Evolutionary conservation across 2,797 vertebrate species (phyloP).

Genomic region (Spinibarbus caldwelli): DNA sequence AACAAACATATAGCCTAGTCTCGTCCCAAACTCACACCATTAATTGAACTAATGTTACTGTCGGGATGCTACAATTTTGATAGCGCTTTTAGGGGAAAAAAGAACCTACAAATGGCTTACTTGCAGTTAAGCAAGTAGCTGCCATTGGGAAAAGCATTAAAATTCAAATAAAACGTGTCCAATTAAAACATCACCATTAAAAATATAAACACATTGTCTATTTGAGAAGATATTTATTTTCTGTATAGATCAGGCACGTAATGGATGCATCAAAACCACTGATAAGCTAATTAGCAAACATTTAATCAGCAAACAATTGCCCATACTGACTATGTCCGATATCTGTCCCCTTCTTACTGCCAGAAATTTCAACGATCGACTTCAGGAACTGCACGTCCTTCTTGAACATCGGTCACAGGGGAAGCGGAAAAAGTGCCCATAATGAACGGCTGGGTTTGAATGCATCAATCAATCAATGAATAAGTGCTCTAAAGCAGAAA

Average conservation of each 20-base stretch:
- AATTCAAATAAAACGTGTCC: background rate
- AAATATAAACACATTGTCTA: background rate
- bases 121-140: background rate
- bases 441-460: conserved; percentile 51
- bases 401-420: conserved; percentile 23
- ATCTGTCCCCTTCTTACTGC: conserved; percentile 1
- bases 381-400: background rate
- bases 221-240: conserved; percentile 35
- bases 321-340: background rate
- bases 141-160: background rate
- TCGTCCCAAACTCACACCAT: background rate
- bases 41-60: background rate
- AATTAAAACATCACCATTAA: background rate
- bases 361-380: conserved; percentile 8
- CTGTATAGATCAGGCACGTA: conserved; percentile 36
- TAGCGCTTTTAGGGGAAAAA: background rate
- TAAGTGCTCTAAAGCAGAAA: conserved; percentile 39
- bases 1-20: background rate
- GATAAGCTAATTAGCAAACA: conserved; percentile 44
- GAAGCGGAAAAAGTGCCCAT: conserved; percentile 32
- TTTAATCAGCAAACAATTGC: conserved; percentile 32
- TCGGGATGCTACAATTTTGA: background rate
- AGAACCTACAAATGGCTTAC: background rate
- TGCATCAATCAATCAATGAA: conserved; percentile 48
- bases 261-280: conserved; percentile 20